These are phyloP conservation scores for Phanerotoma sp. DNA, from an alignment of 2,888 invertebrate species.

Conservation along the genomic window DNA sequence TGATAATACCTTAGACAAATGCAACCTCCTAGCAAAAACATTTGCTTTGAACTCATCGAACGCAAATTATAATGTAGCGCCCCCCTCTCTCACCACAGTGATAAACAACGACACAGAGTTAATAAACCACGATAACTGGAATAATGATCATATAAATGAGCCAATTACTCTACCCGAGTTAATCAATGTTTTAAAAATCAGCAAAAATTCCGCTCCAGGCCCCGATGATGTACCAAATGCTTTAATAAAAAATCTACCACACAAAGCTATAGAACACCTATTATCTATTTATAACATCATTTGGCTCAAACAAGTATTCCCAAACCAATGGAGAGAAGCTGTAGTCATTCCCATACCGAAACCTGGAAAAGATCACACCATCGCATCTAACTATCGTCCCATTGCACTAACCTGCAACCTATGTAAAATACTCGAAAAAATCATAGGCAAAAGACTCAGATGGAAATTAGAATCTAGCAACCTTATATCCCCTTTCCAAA, in stretches of 20 bases:
- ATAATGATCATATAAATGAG: background rate
- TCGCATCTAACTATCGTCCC: slow-evolving; percentile 17
- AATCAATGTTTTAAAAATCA: background rate
- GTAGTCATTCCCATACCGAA: slow-evolving; percentile 20
- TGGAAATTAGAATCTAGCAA: slow-evolving; percentile 5
- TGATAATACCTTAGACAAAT: background rate
- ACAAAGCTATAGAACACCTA: slow-evolving; percentile 3
- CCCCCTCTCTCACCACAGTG: slow-evolving; percentile 3
- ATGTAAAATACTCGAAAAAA: slow-evolving; percentile 20
- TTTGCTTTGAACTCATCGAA: slow-evolving; percentile 14
- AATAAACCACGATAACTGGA: background rate
- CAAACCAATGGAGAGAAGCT: slow-evolving; percentile 12
- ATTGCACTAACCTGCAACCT: slow-evolving; percentile 22
- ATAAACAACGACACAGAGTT: background rate
- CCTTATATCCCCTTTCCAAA: slow-evolving; percentile 1
- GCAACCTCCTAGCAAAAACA: slow-evolving; percentile 2
- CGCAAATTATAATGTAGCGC: background rate
- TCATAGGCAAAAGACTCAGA: slow-evolving; percentile 14
- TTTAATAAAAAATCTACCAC: slow-evolving; percentile 14
- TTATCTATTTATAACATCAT: slow-evolving; percentile 11
- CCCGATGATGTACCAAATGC: slow-evolving; percentile 15
- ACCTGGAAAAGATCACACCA: slow-evolving; percentile 12
- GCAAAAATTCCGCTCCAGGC: slow-evolving; percentile 17
- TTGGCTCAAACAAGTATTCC: slow-evolving; percentile 16
- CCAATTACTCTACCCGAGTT: slow-evolving; percentile 2